These are phyloP conservation scores for Pseudomyrmex pallidus DNA, from an alignment of 1,140 invertebrate genomes.

Conservation along the genomic window DNA sequence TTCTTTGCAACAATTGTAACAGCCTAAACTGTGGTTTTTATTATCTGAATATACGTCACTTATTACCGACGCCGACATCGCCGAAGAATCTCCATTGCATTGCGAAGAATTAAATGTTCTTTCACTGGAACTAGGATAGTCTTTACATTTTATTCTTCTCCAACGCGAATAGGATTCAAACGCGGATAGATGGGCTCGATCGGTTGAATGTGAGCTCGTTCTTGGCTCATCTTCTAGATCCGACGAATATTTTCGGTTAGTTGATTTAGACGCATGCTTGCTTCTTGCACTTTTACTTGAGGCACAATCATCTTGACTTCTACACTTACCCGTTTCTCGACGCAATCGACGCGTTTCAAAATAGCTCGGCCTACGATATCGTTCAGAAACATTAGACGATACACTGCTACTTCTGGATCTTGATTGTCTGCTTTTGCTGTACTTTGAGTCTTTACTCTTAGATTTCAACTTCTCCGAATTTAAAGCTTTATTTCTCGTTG, in stretches of 20 bases:
- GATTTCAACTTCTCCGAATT: slow-evolving; percentile 30
- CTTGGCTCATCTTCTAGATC: slow-evolving; percentile 32
- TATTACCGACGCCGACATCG: slow-evolving; percentile 60
- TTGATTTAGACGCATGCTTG: slow-evolving; percentile 34
- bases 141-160: slow-evolving; percentile 70
- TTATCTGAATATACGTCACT: slow-evolving; percentile 50
- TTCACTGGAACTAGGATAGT: slow-evolving; percentile 53
- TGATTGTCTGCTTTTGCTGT: slow-evolving; percentile 53
- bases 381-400: slow-evolving; percentile 56
- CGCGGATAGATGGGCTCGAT: too few relatives aligned
- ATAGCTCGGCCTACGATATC: slow-evolving; percentile 22
- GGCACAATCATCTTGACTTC: slow-evolving; percentile 30
- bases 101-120: slow-evolving; percentile 58
- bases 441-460: slow-evolving; percentile 48
- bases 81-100: slow-evolving; percentile 42
- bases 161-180: slow-evolving; percentile 54
- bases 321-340: slow-evolving; percentile 34
- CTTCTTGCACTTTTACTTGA: slow-evolving; percentile 49
- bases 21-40: slow-evolving; percentile 72
- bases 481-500: slow-evolving; percentile 44
- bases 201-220: too few relatives aligned
- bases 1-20: slow-evolving; percentile 62
- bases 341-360: slow-evolving; percentile 15
- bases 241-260: slow-evolving; percentile 33
- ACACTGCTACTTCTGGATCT: slow-evolving; percentile 66